Base-by-base conservation (phyloP, 2,113 vertebrate species). In the Balaeniceps rex region DNA sequence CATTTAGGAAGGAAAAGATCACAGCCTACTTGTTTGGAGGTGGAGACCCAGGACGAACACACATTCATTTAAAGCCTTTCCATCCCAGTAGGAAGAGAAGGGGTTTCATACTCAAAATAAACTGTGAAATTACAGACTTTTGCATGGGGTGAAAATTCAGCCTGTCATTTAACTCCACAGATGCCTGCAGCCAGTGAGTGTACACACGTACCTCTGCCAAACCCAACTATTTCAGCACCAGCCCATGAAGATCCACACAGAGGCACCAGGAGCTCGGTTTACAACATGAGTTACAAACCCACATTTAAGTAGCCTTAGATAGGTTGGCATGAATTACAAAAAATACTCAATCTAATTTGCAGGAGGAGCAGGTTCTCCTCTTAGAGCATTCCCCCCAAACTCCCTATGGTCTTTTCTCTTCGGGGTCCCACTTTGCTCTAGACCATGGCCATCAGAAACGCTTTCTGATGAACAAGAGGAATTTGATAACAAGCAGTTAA, bases 161-260 rank as follows among this genome's bases (percentile, higher is more conserved):
- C 12, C 34, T 66, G 9, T 29, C 11, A 9, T 72, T 90, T 26
- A 25, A 14, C 54, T 19, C 52, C 31, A 13, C 21, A 19, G 25
- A 38, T 3, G 6, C 44, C 42, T 42, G 13, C 17, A 46, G 29
- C 7, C 12, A 18, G 11, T 4, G 25, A 69, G 33, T 0, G 0
- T 13, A 17, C n/a, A 25, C 44, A 15, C 54, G n/a, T 10, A 10
- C 11, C n/a, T 54, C 76, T 44, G n/a, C 7, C 19, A 57, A 19
- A 19, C 13, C 29, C 36, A 40, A 8, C 18, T 25, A 2, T 9
- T 24, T 44, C 47, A 38, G 23, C 28, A 57, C 11, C 28, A 83
- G 25, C 44, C 33, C 23, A 5, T 28, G 42, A 80, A 63, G 40
- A 38, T 34, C 26, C 61, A 19, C 44, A 13, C 14, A 70, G 31